Percentiles rank a stretch among this genome's conserved stretches.
Evolutionary conservation across 2,797 vertebrate genomes (phyloP).

Genomic region (Hybognathus amarus): DNA sequence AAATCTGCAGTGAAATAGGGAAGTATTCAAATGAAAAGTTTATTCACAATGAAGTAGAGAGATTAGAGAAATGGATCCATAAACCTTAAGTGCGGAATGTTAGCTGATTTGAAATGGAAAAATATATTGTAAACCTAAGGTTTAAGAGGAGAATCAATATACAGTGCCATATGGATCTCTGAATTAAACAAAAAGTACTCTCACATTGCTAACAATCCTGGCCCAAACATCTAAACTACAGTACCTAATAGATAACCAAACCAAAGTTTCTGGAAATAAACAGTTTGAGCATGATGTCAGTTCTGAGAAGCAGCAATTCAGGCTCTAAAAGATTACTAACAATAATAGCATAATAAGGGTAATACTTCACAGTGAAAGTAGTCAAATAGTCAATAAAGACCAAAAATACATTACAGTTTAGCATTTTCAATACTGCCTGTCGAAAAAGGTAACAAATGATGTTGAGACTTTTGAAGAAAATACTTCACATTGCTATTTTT

Average conservation of each 20-base stretch:
- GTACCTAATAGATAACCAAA: conserved; percentile 72
- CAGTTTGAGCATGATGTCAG: conserved; percentile 1
- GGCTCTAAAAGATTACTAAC: conserved; percentile 55
- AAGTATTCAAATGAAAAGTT: conserved; percentile 19
- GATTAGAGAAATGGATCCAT: conserved; percentile 7
- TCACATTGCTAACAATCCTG: conserved; percentile 5
- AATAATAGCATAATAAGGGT: conserved; percentile 67
- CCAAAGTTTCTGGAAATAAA: conserved; percentile 55
- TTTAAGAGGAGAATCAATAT: conserved; percentile 3
- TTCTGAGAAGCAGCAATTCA: conserved; percentile 52
- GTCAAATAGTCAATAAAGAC: conserved; percentile 71
- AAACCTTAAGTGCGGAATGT: conserved; percentile 32
- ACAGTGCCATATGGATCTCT: background rate
- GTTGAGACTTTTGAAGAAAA: background rate
- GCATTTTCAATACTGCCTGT: conserved; percentile 21
- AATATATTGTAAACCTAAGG: background rate
- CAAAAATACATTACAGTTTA: conserved; percentile 56
- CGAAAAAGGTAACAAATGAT: background rate
- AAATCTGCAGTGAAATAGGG: background rate
- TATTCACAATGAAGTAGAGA: background rate
- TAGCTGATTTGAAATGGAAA: background rate
- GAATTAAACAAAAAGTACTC: conserved; percentile 1
- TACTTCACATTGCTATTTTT: background rate
- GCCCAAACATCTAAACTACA: conserved; percentile 61
- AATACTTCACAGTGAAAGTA: conserved; percentile 72